phyloP scores from a whole-genome alignment of 1,140 invertebrate genomes.

The Coenobita brevimanus region DNA sequence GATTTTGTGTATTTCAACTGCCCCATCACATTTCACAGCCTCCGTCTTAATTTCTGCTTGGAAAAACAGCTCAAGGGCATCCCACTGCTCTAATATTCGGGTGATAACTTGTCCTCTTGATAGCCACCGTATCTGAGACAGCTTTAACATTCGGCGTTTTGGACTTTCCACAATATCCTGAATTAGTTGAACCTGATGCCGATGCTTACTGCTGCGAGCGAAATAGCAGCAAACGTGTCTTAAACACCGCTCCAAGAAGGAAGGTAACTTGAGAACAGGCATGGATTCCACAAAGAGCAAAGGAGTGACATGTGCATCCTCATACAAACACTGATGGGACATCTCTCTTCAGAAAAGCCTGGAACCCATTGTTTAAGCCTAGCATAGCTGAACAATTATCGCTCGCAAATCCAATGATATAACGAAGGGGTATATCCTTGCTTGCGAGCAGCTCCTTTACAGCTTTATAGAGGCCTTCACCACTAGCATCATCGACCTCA shows the following conservation, averaged over 20 bases:
- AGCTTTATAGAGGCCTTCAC: conserved; percentile 24
- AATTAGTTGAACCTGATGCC: conserved; percentile 19
- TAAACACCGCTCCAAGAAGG: not conserved
- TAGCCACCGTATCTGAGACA: conserved; percentile 19
- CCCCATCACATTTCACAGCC: conserved; percentile 8
- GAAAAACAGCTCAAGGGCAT: not conserved
- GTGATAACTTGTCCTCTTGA: conserved; percentile 12
- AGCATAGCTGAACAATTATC: conserved; percentile 53
- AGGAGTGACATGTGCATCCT: conserved; percentile 64
- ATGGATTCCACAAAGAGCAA: conserved; percentile 49
- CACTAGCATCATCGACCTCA: conserved; percentile 49
- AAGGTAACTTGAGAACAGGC: conserved; percentile 2
- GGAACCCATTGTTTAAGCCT: conserved; percentile 24
- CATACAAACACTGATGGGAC: conserved; percentile 16
- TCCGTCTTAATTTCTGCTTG: conserved; percentile 2
- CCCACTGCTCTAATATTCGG: conserved; percentile 24
- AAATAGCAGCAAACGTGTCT: conserved; percentile 17
- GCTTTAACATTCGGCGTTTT: conserved; percentile 32
- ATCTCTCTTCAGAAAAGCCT: conserved; percentile 21
- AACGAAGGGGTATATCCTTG: conserved; percentile 54
- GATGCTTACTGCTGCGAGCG: conserved; percentile 12
- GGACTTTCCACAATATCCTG: conserved; percentile 14
- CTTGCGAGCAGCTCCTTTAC: conserved; percentile 25
- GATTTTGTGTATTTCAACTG: not conserved
- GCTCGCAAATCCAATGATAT: conserved; percentile 58